Base-by-base conservation (phyloP, 1,140 invertebrate species). In the Phthorimaea operculella region DNA sequence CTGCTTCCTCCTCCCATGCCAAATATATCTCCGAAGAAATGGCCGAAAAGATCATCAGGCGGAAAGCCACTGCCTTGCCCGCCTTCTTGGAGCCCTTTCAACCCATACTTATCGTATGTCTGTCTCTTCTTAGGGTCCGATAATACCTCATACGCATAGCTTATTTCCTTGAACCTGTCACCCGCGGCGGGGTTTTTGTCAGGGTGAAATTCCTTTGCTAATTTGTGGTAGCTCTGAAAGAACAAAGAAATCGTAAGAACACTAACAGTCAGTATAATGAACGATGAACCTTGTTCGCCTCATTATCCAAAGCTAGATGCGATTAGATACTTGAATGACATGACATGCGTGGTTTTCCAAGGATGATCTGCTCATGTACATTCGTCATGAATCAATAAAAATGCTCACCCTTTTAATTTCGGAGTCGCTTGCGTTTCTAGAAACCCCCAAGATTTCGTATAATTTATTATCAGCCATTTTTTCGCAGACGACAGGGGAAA, bases 121-220 rank as follows among this genome's bases (percentile, higher is more conserved):
- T 90, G 86, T 36, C 92, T 81, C 76, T 91, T 91, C 57, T 90
- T 89, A 7, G 90, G 86, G 83, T 91, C 89, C 1, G 93, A 94
- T 5, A 96, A 85, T 33, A 95, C 89, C 85, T 96, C 94, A 76
- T 96, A 95, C 5, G 94, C 94, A 77, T 92, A 94, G 55, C 93
- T 93, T 65, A 96, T 96, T 87, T 96, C 93, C 76, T 96, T 96
- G 71, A 96, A 95, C 84, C 91, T 92, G 62, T 95, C 93, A 47
- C 92, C 94, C 55, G 92, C 91, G 61, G 91, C 90, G 17, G 92
- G 92, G 81, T 96, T 96, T 75, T 95, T 96, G 68, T 96, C 94
- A 16, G 94, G 94, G 86, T 96, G 94, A 77, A 90, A 95, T 87
- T 95, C 92, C 84, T 94, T 95, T 5, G 94, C 94, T 64, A 96